Evolutionary conservation across 1,140 invertebrate species (phyloP).

Genomic region (Ceratosolen fusciceps): DNA sequence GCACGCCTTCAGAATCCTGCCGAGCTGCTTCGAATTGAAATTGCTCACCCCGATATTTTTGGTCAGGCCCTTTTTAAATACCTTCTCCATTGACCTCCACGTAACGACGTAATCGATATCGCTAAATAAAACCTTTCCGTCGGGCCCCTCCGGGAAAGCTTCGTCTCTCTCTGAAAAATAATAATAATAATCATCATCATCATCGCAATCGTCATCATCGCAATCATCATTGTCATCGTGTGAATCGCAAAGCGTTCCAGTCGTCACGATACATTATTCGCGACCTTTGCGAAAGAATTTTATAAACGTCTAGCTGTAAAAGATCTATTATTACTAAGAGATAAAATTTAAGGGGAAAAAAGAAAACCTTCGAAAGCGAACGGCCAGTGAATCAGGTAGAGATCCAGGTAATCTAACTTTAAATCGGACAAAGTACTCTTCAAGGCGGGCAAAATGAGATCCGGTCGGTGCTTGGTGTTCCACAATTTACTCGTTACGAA

Average conservation of each 20-base stretch:
- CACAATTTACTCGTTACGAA: slow-evolving; percentile 75
- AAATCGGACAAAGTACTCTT: slow-evolving; percentile 77
- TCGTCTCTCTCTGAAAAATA: slow-evolving; percentile 48
- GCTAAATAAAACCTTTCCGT: slow-evolving; percentile 68
- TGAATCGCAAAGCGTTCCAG: too few relatives aligned
- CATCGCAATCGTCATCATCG: too few relatives aligned
- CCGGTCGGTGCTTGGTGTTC: slow-evolving; percentile 76
- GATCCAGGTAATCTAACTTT: slow-evolving; percentile 81
- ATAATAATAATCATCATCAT: background rate
- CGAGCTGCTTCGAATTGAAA: slow-evolving; percentile 87
- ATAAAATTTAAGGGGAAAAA: background rate
- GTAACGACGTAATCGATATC: slow-evolving; percentile 77
- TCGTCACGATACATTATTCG: too few relatives aligned
- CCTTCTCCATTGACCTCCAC: slow-evolving; percentile 84
- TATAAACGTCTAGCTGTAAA: too few relatives aligned
- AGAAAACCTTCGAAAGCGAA: slow-evolving; percentile 73
- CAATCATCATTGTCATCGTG: too few relatives aligned
- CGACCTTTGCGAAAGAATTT: too few relatives aligned
- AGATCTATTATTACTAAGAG: background rate
- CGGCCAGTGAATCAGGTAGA: slow-evolving; percentile 87
- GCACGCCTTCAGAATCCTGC: slow-evolving; percentile 76
- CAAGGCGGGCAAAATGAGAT: slow-evolving; percentile 71
- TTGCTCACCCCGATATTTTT: slow-evolving; percentile 91
- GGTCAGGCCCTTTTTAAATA: slow-evolving; percentile 77
- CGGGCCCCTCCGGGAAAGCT: slow-evolving; percentile 65